Evolutionary conservation across 1,140 invertebrate species (phyloP).

Genomic region (Telenomus remus): DNA sequence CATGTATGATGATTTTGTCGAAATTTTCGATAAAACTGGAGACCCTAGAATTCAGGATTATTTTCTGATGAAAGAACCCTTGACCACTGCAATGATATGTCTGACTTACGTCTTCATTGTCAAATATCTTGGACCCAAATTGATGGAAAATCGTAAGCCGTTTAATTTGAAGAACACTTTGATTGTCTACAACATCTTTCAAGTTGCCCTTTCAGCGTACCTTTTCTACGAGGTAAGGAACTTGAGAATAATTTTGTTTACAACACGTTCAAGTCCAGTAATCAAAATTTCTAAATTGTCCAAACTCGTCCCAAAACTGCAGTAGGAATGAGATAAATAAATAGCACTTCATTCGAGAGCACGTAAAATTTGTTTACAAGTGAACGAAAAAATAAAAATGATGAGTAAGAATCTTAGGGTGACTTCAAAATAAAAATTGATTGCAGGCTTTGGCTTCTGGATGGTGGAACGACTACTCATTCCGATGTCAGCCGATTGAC

Average conservation of each 20-base stretch:
- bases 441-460: constrained; percentile 80
- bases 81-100: constrained; percentile 86
- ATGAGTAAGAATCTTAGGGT: too few relatives aligned
- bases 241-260: background rate
- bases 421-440: too few relatives aligned
- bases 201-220: constrained; percentile 90
- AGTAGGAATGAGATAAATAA: too few relatives aligned
- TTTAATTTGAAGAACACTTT: constrained; percentile 87
- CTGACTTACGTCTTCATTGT: constrained; percentile 86
- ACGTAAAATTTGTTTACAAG: too few relatives aligned
- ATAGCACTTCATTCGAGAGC: too few relatives aligned
- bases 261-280: too few relatives aligned
- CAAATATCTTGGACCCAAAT: constrained; percentile 86
- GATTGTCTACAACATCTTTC: constrained; percentile 89
- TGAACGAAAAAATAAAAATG: too few relatives aligned
- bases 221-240: constrained; percentile 86
- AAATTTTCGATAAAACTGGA: constrained; percentile 83
- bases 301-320: too few relatives aligned
- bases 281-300: too few relatives aligned
- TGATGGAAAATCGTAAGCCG: constrained; percentile 94
- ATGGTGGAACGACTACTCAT: constrained; percentile 87
- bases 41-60: constrained; percentile 90
- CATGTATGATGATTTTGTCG: constrained; percentile 77
- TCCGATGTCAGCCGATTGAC: constrained; percentile 93
- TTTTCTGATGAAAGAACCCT: constrained; percentile 88